Conservation (phyloP, 2,113 vertebrate species). For the Lampris incognitus region DNA sequence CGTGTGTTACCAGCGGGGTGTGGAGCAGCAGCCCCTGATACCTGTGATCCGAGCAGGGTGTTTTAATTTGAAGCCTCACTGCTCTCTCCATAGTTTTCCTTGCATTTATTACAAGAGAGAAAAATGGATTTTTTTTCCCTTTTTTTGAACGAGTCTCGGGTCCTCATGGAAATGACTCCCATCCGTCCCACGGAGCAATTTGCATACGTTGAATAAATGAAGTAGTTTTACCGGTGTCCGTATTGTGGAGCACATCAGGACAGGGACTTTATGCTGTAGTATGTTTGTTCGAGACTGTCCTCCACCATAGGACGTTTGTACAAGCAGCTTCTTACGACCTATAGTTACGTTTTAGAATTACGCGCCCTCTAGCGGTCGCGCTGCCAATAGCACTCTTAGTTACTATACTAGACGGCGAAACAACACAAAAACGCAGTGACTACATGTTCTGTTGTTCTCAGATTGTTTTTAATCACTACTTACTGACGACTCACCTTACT, state of each 20-base stretch:
- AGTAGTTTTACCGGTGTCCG: conserved; percentile 35
- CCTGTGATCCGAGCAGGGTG: conserved; percentile 70
- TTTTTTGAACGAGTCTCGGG: conserved; percentile 56
- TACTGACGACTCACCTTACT: too few species aligned
- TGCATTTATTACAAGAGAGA: conserved; percentile 67
- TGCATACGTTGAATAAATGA: conserved; percentile 71
- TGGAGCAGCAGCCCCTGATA: conserved; percentile 69
- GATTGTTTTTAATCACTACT: too few species aligned
- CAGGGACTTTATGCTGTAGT: conserved; percentile 16
- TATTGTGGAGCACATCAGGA: conserved; percentile 13
- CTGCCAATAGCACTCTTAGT: too few species aligned
- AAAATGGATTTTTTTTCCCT: conserved; percentile 49
- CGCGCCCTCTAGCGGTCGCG: too few species aligned
- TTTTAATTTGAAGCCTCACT: conserved; percentile 77
- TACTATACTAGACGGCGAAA: too few species aligned
- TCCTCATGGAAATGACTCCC: conserved; percentile 69
- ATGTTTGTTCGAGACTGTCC: conserved; percentile 22
- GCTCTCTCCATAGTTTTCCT: conserved; percentile 59
- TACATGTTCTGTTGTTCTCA: too few species aligned
- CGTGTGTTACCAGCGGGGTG: conserved; percentile 47
- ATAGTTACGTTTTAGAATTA: too few species aligned
- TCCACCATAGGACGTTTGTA: too few species aligned
- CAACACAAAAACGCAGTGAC: too few species aligned
- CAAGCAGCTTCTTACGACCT: too few species aligned
- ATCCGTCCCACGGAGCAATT: conserved; percentile 71